Evolutionary conservation across 1,140 invertebrate species (phyloP), one percentile per base, ranked within the genome.

Genomic region (Tribolium madens): DNA sequence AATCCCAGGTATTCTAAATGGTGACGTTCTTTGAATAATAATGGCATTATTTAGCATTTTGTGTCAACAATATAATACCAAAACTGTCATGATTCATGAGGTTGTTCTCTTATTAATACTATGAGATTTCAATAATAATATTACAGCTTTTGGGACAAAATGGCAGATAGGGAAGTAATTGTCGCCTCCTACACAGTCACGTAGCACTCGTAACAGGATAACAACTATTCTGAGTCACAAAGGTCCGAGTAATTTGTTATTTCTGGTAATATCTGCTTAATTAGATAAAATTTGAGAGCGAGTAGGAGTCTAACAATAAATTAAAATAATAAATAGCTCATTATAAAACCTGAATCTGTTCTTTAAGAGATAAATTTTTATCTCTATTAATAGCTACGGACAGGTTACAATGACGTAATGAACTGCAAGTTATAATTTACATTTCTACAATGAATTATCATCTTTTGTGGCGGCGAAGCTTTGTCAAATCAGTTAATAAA

Each of bases 241-340:
- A 21, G 52, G 52, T 57, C n/a, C 10, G 18, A 57, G 52, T 18
- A 57, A 57, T 21, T 57, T 57, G 18, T 21, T 57, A 18, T 26
- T 57, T 14, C 13, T 50, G 46, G 13, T n/a, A 14, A 50, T 14
- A 17, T 50, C 36, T 7, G 36, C 52, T 21, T 57, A 57, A 57
- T 57, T 57, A 57, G 18, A 57, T n/a, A 57, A 57, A 57, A 57
- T 57, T 57, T 57, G 52, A 57, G 18, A 57, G 17, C 17, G 18
- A 21, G 52, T 57, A 17, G 52, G 52, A 14, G 52, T 57, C 21
- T 26, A 50, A 50, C 18, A 57, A 57, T 57, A 57, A 57, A 57
- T 57, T 57, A 57, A 17, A 57, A 57, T 57, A 57, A 57, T 57
- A 57, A 57, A 57, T 26, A 26, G 18, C 52, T 17, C 52, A 57